phyloP scores from a whole-genome alignment of 1,140 invertebrate genomes.

The Drosophila cardini region DNA sequence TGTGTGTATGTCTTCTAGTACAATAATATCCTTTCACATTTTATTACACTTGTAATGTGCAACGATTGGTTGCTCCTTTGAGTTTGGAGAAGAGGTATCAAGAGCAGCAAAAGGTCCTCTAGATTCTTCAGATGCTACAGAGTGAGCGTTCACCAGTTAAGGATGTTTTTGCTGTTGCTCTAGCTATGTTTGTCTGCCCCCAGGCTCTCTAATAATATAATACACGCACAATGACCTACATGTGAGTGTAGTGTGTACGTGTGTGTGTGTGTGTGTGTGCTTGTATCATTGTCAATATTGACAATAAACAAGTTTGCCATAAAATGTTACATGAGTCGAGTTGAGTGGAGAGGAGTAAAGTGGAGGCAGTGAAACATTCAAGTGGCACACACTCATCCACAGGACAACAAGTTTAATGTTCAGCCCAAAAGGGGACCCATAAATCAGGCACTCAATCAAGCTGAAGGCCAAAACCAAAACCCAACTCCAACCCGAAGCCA shows the following conservation, averaged over 20 bases:
- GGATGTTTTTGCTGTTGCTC: slow-evolving; percentile 17
- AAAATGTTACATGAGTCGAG: slow-evolving; percentile 66
- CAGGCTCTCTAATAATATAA: slow-evolving; percentile 70
- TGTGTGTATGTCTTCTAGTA: slow-evolving; percentile 26
- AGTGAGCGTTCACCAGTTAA: slow-evolving; percentile 48
- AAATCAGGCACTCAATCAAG: slow-evolving; percentile 69
- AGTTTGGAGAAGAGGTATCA: slow-evolving; percentile 5
- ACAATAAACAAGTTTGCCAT: slow-evolving; percentile 83
- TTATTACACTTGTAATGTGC: slow-evolving; percentile 82
- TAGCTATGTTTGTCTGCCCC: slow-evolving; percentile 48
- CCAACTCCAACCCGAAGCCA: slow-evolving; percentile 2
- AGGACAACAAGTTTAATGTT: slow-evolving; percentile 35
- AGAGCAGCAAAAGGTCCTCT: slow-evolving; percentile 25
- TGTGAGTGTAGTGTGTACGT: slow-evolving; percentile 26
- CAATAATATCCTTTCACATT: slow-evolving; percentile 80
- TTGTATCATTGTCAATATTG: slow-evolving; percentile 79
- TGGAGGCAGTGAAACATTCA: slow-evolving; percentile 18
- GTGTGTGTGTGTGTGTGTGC: slow-evolving; percentile 15
- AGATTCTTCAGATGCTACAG: slow-evolving; percentile 17
- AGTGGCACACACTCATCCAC: slow-evolving; percentile 34
- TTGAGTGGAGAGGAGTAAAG: slow-evolving; percentile 40
- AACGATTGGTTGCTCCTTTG: slow-evolving; percentile 60
- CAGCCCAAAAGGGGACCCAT: slow-evolving; percentile 34
- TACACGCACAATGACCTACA: slow-evolving; percentile 45
- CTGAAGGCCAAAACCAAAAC: slow-evolving; percentile 40